phyloP scores from a whole-genome alignment of 2,888 invertebrate genomes.

The Dolichopus griseipennis region DNA sequence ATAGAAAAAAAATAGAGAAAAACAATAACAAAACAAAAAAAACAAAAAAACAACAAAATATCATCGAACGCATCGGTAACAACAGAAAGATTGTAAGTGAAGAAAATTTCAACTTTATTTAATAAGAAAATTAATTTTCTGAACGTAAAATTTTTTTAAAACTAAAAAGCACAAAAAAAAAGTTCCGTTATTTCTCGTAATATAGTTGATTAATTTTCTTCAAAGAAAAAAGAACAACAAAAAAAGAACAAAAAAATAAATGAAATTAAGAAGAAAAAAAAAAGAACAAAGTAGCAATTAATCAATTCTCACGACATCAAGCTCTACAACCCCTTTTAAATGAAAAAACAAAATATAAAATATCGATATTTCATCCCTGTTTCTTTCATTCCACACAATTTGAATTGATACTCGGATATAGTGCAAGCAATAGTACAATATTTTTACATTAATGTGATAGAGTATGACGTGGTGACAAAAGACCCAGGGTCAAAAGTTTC shows the following conservation, averaged over 20 bases:
- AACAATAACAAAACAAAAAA: neutral
- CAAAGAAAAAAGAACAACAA: neutral
- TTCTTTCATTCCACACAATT: neutral
- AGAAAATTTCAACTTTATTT: neutral
- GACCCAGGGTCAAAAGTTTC: no score
- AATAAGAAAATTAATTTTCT: constrained; percentile 3
- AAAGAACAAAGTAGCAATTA: neutral
- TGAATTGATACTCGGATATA: no score
- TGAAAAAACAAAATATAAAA: neutral
- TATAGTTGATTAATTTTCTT: neutral
- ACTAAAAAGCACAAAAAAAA: neutral
- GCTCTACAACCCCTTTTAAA: neutral
- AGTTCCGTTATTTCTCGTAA: neutral
- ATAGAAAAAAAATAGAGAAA: neutral
- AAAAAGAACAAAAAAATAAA: no score
- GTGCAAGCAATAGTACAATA: no score
- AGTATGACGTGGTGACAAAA: no score
- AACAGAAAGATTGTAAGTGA: no score
- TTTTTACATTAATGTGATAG: no score
- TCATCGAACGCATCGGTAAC: no score
- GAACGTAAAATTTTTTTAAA: neutral
- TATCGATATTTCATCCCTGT: neutral
- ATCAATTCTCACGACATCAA: constrained; percentile 1
- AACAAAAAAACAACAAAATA: no score
- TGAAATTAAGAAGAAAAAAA: no score